A percentile compares a stretch with the other conserved stretches of the same genome.
phyloP scores from a whole-genome alignment of 2,113 vertebrate species.

The Dissostichus mawsoni region DNA sequence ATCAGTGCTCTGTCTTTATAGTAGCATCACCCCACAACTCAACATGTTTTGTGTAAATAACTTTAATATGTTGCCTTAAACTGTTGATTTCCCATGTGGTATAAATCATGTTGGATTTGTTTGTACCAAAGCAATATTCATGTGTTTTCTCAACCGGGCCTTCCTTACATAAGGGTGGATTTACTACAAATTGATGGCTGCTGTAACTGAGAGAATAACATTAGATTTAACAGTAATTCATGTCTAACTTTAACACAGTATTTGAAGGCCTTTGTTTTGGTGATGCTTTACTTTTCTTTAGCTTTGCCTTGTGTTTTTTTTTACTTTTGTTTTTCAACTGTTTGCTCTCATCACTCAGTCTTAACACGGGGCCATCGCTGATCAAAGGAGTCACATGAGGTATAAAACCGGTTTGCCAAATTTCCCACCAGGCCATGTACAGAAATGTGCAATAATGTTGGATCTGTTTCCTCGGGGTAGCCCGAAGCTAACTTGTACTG shows the following conservation, averaged over 20 bases:
- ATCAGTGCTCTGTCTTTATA: constrained; percentile 1
- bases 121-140: constrained; percentile 69
- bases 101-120: constrained; percentile 15
- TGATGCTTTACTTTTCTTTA: constrained; percentile 25
- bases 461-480: constrained; percentile 32
- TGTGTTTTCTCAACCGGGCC: constrained; percentile 32
- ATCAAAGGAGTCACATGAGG: constrained; percentile 1
- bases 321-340: constrained; percentile 7
- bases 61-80: constrained; percentile 73
- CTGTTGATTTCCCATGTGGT: constrained; percentile 3
- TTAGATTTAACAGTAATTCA: constrained; percentile 6
- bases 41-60: neutral
- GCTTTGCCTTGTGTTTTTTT: constrained; percentile 59
- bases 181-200: neutral
- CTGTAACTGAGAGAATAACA: constrained; percentile 2
- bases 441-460: constrained; percentile 65
- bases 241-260: neutral
- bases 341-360: constrained; percentile 47
- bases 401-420: constrained; percentile 70
- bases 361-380: constrained; percentile 30
- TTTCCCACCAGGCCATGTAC: constrained; percentile 47
- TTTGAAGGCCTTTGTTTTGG: constrained; percentile 48
- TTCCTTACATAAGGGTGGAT: neutral
- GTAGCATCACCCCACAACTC: neutral
- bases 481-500: constrained; percentile 23